Evolutionary conservation across 2,888 invertebrate species (phyloP).

Genomic region (Xanthia icteritia): DNA sequence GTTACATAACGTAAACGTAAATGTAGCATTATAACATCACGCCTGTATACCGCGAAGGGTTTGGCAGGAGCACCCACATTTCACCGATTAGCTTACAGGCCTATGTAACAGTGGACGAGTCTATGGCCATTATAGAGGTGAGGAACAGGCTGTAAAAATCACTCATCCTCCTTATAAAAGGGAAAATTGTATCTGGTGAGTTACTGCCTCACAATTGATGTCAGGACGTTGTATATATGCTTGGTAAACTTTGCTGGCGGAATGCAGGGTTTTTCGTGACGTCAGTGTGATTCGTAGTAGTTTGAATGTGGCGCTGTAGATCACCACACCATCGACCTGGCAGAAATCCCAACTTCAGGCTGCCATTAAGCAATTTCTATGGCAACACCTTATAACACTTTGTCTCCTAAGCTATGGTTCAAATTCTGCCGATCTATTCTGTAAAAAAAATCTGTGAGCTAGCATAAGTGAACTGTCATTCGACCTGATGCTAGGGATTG

Average conservation of each 20-base stretch:
- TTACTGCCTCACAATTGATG: too few species aligned
- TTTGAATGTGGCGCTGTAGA: too few species aligned
- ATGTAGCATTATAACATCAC: not conserved
- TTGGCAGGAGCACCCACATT: not conserved
- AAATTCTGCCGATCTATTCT: not conserved
- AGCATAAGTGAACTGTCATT: not conserved
- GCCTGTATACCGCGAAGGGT: not conserved
- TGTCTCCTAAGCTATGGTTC: not conserved
- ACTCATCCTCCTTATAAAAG: not conserved
- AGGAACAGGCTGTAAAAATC: too few species aligned
- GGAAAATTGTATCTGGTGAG: not conserved
- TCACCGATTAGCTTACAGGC: not conserved
- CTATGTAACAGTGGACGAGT: not conserved
- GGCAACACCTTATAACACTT: not conserved
- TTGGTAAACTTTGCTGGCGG: too few species aligned
- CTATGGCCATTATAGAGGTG: not conserved
- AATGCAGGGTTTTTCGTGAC: too few species aligned
- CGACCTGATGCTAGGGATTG: not conserved
- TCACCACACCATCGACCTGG: too few species aligned
- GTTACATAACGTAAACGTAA: conserved; percentile 10
- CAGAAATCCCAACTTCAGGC: too few species aligned
- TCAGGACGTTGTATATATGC: too few species aligned
- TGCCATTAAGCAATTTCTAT: too few species aligned
- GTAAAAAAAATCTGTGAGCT: not conserved
- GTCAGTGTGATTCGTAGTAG: too few species aligned